Base-by-base conservation (phyloP, 2,113 vertebrate species). In the Prunella himalayana region DNA sequence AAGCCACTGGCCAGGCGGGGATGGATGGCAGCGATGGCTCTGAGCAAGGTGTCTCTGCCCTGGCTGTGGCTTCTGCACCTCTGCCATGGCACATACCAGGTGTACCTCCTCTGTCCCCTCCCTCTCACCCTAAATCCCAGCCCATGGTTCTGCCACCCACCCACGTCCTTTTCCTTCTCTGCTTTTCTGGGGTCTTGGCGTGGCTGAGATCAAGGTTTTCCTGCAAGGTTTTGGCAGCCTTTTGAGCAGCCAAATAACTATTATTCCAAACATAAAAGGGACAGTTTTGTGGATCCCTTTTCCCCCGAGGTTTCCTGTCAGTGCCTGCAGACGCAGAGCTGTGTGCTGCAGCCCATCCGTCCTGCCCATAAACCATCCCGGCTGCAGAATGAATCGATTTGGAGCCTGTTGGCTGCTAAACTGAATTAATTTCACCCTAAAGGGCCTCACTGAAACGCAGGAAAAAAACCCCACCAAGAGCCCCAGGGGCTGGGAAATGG, bases 361-460 rank as follows among this genome's bases (percentile, higher is more conserved):
- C 77, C 51, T 49, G 81, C 88, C 82, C 85, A 45, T 80, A 63
- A 91, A 86, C 33, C 23, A 80, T n/a, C 71, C 71, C 2, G 3
- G n/a, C 79, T 51, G 85, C 85, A 93, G 93, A 51, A 86, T 44
- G 75, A 83, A 96, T 93, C 72, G 51, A 95, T 94, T 88, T 42
- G 85, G 64, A 96, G 88, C 75, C 93, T 71, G 90, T 49, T 90
- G 82, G 90, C 92, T 93, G 90, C 93, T 96, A 73, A 94, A 86
- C 49, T 60, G 94, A 90, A 92, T 88, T 90, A 70, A 95, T 88
- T 94, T 95, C 73, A 91, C 57, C 89, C 86, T 76, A 11, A 92
- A 94, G 82, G 37, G 60, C 94, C 93, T 73, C 39, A 1, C 82
- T 77, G 82, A 88, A 86, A 86, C 2, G 25, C 92, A 68, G 82